Evolutionary conservation across 2,888 invertebrate genomes (phyloP), one percentile per base, ranked within the genome.

Genomic region (Acanthococcus lagerstroemiae): DNA sequence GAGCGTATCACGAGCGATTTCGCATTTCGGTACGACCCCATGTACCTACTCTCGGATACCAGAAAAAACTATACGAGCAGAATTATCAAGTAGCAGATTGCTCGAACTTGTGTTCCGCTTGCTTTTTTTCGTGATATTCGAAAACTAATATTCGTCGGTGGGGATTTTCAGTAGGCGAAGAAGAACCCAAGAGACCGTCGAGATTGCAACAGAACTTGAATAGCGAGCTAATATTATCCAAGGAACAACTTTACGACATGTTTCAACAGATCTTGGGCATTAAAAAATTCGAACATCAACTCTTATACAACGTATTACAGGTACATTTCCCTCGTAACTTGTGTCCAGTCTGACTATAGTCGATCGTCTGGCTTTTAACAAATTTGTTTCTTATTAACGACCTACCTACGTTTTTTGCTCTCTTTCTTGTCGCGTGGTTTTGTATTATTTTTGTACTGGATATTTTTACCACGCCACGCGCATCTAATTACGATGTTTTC

Each of bases 201-300:
- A 81, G 91, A 71, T 87, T 90, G 78, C 91, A 91, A 77, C 90
- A 90, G 76, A 90, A 92, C 78, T 81, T 89, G 73, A 96, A 90
- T 79, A 93, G 90, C 58, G 96, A 96, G 78, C 82, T 91, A 72
- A 94, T 97, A 75, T 83, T 97, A 72, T 94, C 95, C 73, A 99
- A 99, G 80, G 99, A 99, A 76, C 99, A 99, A 77, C 84, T 99
- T 12, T 99, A 95, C 79, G 99, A 99, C 78, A 96, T 99, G 95
- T 99, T 99, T 78, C 99, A 99, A 78, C 96, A 96, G 79, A 95
- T 99, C 72, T 81, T 99, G 69, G 90, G 90, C 65, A 92, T 99
- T 65, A 99, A 99, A 81, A 99, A 99, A 78, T 99, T 99, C 77
- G 99, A 99, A 78, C 99, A 99, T 79, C 99, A 99, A 80, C 85